Evolutionary conservation across 2,888 invertebrate species (phyloP).

Genomic region (Lasioglossum vierecki): DNA sequence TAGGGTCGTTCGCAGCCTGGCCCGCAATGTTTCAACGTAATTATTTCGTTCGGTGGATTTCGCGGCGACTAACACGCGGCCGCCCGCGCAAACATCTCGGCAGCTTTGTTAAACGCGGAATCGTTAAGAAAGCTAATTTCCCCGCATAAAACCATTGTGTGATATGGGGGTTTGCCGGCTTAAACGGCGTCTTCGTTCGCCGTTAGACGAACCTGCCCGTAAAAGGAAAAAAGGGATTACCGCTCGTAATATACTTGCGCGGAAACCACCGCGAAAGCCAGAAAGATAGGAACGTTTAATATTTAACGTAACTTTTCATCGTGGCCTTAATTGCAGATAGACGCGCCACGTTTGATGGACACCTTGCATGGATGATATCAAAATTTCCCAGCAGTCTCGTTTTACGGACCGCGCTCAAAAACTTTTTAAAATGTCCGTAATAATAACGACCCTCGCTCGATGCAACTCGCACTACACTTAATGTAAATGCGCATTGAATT

Average conservation of each 20-base stretch:
- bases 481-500: background rate
- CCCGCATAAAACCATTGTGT: constrained; percentile 55
- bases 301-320: constrained; percentile 52
- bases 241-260: constrained; percentile 63
- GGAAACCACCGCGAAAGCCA: constrained; percentile 27
- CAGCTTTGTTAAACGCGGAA: constrained; percentile 51
- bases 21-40: constrained; percentile 24
- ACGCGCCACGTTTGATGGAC: constrained; percentile 6
- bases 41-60: constrained; percentile 36
- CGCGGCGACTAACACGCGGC: background rate
- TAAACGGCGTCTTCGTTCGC: constrained; percentile 62
- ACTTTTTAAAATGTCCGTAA: constrained; percentile 4
- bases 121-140: constrained; percentile 64
- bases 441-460: background rate
- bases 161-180: constrained; percentile 57
- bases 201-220: constrained; percentile 58
- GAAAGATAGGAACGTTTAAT: constrained; percentile 44
- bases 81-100: background rate
- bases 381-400: background rate
- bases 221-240: constrained; percentile 67
- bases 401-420: background rate
- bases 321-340: constrained; percentile 22
- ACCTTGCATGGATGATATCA: background rate
- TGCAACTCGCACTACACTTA: background rate
- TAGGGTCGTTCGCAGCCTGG: background rate